Conservation (phyloP, 2,888 invertebrate genomes). For the Gryllus longicercus region DNA sequence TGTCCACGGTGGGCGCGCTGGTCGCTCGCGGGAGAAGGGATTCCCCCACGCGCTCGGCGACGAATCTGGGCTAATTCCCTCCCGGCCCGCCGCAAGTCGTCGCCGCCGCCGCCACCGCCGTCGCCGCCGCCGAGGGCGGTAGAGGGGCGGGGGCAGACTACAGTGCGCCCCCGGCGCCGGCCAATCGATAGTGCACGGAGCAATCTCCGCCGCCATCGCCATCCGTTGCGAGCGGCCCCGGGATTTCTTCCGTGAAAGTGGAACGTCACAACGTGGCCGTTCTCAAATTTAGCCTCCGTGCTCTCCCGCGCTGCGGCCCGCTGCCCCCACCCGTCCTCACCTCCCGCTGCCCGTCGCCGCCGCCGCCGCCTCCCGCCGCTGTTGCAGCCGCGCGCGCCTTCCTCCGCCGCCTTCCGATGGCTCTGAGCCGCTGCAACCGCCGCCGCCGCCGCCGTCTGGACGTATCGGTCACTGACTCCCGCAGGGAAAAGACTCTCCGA, state of each 20-base stretch:
- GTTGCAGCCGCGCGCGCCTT: not conserved
- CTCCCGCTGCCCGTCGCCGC: not conserved
- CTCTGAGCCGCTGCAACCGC: not conserved
- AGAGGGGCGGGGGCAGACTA: not conserved
- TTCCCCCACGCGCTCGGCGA: too few relatives aligned
- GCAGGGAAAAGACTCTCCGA: not conserved
- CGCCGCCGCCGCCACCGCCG: not conserved
- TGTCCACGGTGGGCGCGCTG: too few relatives aligned
- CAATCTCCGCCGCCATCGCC: not conserved
- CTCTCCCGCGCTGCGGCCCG: not conserved
- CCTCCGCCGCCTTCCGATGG: not conserved
- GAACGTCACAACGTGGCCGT: not conserved
- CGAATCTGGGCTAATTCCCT: too few relatives aligned
- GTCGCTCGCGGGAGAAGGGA: too few relatives aligned
- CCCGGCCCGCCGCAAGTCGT: too few relatives aligned
- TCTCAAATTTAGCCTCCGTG: not conserved
- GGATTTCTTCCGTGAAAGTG: constrained; percentile 17
- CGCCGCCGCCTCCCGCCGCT: not conserved
- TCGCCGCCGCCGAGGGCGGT: not conserved
- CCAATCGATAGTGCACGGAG: constrained; percentile 17
- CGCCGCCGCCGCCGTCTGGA: not conserved
- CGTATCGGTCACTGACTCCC: not conserved
- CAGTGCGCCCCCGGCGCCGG: constrained; percentile 8
- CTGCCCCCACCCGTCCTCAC: not conserved
- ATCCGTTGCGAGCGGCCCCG: not conserved